phyloP scores from a whole-genome alignment of 2,113 vertebrate genomes.

The Edolisoma coerulescens region DNA sequence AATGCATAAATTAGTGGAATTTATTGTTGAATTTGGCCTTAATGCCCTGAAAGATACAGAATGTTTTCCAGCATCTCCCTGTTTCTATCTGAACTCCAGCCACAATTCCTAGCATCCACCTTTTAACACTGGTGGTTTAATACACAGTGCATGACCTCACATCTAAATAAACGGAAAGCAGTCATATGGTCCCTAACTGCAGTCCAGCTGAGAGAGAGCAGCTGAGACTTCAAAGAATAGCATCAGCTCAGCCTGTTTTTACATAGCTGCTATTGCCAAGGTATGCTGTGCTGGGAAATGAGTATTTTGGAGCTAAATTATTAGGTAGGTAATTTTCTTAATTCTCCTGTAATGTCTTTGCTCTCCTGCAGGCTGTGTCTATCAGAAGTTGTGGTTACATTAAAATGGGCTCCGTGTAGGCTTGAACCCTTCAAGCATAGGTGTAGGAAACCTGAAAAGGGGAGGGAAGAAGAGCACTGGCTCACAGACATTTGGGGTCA shows the following conservation, averaged over 20 bases:
- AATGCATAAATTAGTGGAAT: conserved; percentile 23
- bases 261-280: conserved; percentile 27
- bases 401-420: neutral
- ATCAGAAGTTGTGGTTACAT: neutral
- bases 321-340: neutral
- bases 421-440: neutral
- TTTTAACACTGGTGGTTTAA: conserved; percentile 13
- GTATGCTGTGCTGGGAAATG: conserved; percentile 24
- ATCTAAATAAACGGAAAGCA: conserved; percentile 3
- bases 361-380: neutral
- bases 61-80: neutral
- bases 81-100: neutral
- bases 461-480: neutral
- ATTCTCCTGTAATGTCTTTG: neutral
- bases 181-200: conserved; percentile 37
- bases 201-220: conserved; percentile 32
- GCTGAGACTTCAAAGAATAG: conserved; percentile 45
- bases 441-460: neutral
- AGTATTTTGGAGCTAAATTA: conserved; percentile 14
- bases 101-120: neutral
- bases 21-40: neutral
- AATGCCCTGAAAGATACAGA: neutral
- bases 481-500: neutral
- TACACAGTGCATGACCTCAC: neutral
- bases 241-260: conserved; percentile 18